phyloP scores from a whole-genome alignment of 2,113 vertebrate species.

The Gadus macrocephalus region DNA sequence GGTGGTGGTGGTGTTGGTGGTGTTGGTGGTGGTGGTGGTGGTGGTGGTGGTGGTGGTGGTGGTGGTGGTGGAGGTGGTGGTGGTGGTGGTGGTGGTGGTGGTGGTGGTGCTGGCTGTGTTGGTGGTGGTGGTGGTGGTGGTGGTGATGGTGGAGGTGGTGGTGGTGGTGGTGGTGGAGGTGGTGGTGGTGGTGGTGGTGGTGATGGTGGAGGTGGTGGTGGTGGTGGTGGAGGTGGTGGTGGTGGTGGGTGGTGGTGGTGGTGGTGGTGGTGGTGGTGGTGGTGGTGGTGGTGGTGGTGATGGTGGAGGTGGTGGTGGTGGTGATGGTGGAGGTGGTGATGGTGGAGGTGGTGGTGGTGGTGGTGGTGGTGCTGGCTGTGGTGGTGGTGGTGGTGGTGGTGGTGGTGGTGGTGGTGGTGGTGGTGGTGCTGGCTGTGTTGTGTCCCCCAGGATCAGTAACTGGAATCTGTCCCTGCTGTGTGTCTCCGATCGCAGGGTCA shows the following conservation, averaged over 20 bases:
- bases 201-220: background rate
- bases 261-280: background rate
- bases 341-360: background rate
- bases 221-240: no score
- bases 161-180: no score
- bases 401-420: background rate
- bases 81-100: background rate
- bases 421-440: conserved; percentile 6
- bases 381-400: no score
- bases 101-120: no score
- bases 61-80: background rate
- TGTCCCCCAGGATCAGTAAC: conserved; percentile 68
- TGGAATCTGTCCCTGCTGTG: conserved; percentile 73
- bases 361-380: no score
- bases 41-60: no score
- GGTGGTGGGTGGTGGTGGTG: background rate
- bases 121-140: background rate
- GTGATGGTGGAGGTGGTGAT: background rate
- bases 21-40: no score
- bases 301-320: background rate
- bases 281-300: background rate
- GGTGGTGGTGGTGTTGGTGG: background rate
- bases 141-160: no score
- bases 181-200: background rate
- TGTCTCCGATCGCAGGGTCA: conserved; percentile 59